These are phyloP conservation scores for Trematomus bernacchii DNA, from an alignment of 2,797 vertebrate genomes.

Conservation along the genomic window DNA sequence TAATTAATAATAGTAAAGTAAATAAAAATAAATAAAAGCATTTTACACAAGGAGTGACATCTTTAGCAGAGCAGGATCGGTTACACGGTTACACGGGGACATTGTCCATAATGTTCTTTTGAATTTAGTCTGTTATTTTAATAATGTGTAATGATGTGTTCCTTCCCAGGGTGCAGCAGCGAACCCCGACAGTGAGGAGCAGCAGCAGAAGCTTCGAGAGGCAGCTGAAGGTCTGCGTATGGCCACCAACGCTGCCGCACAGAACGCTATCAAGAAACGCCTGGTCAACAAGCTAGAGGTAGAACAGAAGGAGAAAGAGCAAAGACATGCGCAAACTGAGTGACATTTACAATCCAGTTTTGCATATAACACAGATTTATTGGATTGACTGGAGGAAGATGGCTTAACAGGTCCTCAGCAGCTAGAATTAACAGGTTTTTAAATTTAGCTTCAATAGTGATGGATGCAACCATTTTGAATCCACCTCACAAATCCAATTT, in stretches of 20 bases:
- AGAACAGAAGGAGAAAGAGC: slow-evolving; percentile 4
- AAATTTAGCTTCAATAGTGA: background rate
- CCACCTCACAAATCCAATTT: too few relatives aligned
- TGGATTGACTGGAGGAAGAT: background rate
- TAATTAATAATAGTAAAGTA: too few relatives aligned
- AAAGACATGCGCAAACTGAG: background rate
- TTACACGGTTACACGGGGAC: too few relatives aligned
- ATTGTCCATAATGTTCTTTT: too few relatives aligned
- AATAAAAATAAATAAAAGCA: too few relatives aligned
- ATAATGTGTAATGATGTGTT: background rate
- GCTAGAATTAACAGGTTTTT: background rate
- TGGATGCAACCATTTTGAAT: background rate
- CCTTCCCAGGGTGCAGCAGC: slow-evolving; percentile 93
- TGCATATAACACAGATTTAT: background rate
- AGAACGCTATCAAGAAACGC: slow-evolving; percentile 98
- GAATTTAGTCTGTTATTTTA: too few relatives aligned
- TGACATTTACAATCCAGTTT: background rate
- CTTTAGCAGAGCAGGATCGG: too few relatives aligned
- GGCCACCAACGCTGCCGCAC: slow-evolving; percentile 96
- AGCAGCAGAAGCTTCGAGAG: slow-evolving; percentile 95
- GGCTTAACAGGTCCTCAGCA: background rate
- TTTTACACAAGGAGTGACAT: too few relatives aligned
- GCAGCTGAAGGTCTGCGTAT: slow-evolving; percentile 96
- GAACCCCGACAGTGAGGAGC: slow-evolving; percentile 95
- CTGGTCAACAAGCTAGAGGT: slow-evolving; percentile 98